Evolutionary conservation across 2,113 vertebrate genomes (phyloP), one percentile per base, ranked within the genome.

Genomic region (Bos javanicus): DNA sequence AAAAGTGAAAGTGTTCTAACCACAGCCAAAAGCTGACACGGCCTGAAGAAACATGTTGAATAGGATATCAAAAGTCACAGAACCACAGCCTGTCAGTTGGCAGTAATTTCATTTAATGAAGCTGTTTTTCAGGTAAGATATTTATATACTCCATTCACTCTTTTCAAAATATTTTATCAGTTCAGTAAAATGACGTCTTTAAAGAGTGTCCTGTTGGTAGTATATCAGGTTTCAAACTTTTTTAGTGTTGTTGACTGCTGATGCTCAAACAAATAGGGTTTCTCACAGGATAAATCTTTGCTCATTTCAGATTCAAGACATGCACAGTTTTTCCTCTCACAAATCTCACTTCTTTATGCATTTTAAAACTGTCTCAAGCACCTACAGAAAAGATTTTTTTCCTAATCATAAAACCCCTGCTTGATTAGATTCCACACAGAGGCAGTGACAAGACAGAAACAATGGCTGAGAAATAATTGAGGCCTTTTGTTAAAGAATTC

Each of bases 101-200:
- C 39, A 84, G 33, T 64, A 83, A 90, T 19, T 56, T 92, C 95
- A 85, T 80, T 87, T 90, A 89, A 85, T n/a, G 46, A 96, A 96
- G 25, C 6, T 81, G 30, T 87, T 87, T 96, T 87, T 80, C 6
- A 71, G 33, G 23, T 52, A 60, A 92, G 33, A 11, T 91, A 91
- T 11, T 59, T 64, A 76, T 62, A 39, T 88, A 33, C 4, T 56
- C 11, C 74, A 90, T 21, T 48, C 39, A 48, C 16, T 67, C 48
- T 54, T 86, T 87, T 54, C 67, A 96, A 94, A 84, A 88, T 10
- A 91, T 74, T 83, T 52, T 10, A 46, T 71, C 62, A 80, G 71
- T 56, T 88, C 23, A 67, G 57, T 62, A 95, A 57, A 87, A 67
- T 64, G 82, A 89, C 28, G 36, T 64, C 91, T 91, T 81, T 92